Percentiles rank a stretch among this genome's conserved stretches.
Conservation (phyloP, 1,140 invertebrate genomes). For the Theocolax elegans region DNA sequence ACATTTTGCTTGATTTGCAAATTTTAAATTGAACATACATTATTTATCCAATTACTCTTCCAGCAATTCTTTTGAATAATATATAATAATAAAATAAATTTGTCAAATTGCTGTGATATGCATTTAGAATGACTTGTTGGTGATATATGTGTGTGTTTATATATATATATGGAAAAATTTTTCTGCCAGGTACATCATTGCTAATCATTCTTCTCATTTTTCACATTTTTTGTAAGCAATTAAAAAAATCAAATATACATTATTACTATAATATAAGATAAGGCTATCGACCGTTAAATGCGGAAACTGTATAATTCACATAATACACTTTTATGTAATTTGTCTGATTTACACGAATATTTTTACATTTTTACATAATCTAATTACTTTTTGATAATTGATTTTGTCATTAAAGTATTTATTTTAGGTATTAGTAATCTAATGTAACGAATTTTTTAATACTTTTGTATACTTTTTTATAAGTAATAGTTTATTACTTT, state of each 20-base stretch:
- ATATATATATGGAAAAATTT: neutral
- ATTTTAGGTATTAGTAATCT: too few species aligned
- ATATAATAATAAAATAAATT: neutral
- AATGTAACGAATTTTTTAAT: constrained; percentile 15
- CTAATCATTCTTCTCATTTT: constrained; percentile 23
- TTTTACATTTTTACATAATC: constrained; percentile 23
- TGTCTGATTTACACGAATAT: constrained; percentile 26
- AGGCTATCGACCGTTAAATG: constrained; percentile 15
- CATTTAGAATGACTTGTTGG: neutral
- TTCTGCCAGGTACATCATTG: constrained; percentile 11
- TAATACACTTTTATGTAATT: constrained; percentile 25
- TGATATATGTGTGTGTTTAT: too few species aligned
- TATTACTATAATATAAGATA: constrained; percentile 1
- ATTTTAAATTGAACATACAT: too few species aligned
- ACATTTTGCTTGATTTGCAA: neutral
- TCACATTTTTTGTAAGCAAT: constrained; percentile 3
- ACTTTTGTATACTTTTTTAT: neutral
- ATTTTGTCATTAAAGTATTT: too few species aligned
- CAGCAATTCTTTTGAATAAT: neutral
- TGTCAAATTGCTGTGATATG: constrained; percentile 4
- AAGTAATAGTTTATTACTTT: neutral
- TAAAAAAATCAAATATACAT: neutral
- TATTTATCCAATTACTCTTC: too few species aligned
- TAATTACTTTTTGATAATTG: neutral
- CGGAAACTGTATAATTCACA: constrained; percentile 23